phyloP scores from a whole-genome alignment of 2,888 invertebrate genomes.

The Sphaerophoria rueppellii region DNA sequence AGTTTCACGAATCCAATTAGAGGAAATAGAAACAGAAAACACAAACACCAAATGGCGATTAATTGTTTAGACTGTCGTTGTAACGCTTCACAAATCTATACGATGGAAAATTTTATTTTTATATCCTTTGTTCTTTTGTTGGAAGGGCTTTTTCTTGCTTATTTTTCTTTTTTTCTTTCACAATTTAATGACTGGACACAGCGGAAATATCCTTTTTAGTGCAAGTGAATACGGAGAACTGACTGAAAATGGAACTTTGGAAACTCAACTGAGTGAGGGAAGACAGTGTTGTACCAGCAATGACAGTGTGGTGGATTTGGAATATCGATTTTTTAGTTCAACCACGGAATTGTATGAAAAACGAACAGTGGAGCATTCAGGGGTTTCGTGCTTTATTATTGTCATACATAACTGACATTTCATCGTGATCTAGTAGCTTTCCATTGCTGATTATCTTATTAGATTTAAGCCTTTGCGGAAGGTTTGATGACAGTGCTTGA shows the following conservation, averaged over 20 bases:
- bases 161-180: conserved; percentile 14
- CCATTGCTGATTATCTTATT: too few species aligned
- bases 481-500: too few species aligned
- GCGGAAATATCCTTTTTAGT: conserved; percentile 53
- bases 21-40: not conserved
- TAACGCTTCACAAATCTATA: conserved; percentile 33
- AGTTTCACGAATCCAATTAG: conserved; percentile 35
- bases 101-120: conserved; percentile 46
- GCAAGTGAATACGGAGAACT: conserved; percentile 54
- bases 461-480: too few species aligned
- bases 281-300: not conserved
- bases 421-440: too few species aligned
- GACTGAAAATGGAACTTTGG: conserved; percentile 65
- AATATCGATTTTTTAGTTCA: conserved; percentile 61
- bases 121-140: conserved; percentile 50
- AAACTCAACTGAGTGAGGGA: conserved; percentile 35
- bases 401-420: too few species aligned
- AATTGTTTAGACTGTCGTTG: conserved; percentile 46
- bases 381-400: not conserved
- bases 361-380: conserved; percentile 42
- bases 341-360: conserved; percentile 23
- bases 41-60: conserved; percentile 37
- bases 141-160: conserved; percentile 3
- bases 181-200: conserved; percentile 42
- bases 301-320: conserved; percentile 56